Base-by-base conservation (phyloP, 92 coral and sea anemone species). In the Bergia sp. region DNA sequence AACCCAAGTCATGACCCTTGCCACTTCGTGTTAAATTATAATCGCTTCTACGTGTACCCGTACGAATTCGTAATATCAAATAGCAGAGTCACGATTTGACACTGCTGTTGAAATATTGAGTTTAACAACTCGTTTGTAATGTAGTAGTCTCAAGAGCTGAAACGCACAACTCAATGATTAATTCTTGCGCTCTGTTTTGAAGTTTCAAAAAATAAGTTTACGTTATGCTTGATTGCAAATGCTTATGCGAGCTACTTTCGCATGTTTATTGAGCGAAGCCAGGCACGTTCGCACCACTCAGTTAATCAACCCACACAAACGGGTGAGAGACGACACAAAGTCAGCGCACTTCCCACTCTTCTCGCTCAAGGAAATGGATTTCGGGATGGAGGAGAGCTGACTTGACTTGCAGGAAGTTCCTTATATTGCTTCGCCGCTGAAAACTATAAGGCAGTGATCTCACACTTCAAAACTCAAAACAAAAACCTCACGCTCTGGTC, bases 31-130 rank as follows among this genome's bases (percentile, higher is more conserved):
- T 61, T 61, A 64, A 82, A 50, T 23, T 44, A 23, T 82, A 82
- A 82, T 82, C 77, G n/a, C 44, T 21, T 43, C 61, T 82, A 82
- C 86, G 86, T 82, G 86, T 82, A 41, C 12, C 11, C 21, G 16
- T 3, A 67, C 39, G 44, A 82, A 10, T 37, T 41, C 44, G 50
- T 77, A 69, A 82, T 82, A 82, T 82, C 86, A 66, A 5, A 82
- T 82, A 82, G 86, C 86, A 67, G 7, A 44, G 86, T 82, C 86
- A 82, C 86, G 87, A 84, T 45, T 84, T 71, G 77, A 80, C 11
- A 65, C 4, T 43, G 3, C 61, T 72, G 42, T 69, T 84, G 87
- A 84, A 11, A 40, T 50, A 36, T 84, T 49, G 61, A 5, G 18
- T 44, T 77, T 47, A 7, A 18, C 15, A 44, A 77, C 64, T 53